A percentile compares a stretch with the other conserved stretches of the same genome.
Evolutionary conservation across 2,888 invertebrate species (phyloP).

Genomic region (Drosophila incognita): DNA sequence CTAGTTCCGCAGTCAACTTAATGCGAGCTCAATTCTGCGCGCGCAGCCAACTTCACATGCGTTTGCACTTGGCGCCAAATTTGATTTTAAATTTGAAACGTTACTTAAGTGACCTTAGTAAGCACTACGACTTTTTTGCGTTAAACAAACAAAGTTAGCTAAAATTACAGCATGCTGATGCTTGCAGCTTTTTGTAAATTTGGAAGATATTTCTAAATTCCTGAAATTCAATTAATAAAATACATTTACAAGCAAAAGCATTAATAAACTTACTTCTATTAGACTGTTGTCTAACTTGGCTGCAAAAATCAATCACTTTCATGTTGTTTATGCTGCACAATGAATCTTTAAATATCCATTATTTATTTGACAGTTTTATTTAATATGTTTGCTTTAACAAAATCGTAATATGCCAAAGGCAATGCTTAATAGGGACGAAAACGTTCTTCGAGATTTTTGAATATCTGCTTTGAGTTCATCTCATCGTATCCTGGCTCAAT

Average conservation of each 20-base stretch:
- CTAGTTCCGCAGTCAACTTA: conserved; percentile 8
- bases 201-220: background rate
- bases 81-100: background rate
- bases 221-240: background rate
- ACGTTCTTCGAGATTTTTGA: conserved; percentile 54
- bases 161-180: background rate
- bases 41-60: conserved; percentile 22
- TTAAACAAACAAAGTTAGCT: background rate
- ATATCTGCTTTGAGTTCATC: conserved; percentile 48
- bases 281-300: background rate
- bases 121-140: background rate
- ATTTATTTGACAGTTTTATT: background rate
- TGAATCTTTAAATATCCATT: background rate
- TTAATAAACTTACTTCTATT: background rate
- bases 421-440: conserved; percentile 54
- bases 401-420: background rate
- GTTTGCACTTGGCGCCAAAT: conserved; percentile 5
- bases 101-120: background rate
- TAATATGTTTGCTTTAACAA: background rate
- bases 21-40: background rate
- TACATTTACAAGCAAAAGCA: background rate
- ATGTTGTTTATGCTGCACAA: background rate
- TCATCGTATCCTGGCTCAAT: conserved; percentile 60
- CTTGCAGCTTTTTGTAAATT: background rate
- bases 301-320: background rate